phyloP scores from a whole-genome alignment of 2,797 vertebrate species.

The Channallabes apus region DNA sequence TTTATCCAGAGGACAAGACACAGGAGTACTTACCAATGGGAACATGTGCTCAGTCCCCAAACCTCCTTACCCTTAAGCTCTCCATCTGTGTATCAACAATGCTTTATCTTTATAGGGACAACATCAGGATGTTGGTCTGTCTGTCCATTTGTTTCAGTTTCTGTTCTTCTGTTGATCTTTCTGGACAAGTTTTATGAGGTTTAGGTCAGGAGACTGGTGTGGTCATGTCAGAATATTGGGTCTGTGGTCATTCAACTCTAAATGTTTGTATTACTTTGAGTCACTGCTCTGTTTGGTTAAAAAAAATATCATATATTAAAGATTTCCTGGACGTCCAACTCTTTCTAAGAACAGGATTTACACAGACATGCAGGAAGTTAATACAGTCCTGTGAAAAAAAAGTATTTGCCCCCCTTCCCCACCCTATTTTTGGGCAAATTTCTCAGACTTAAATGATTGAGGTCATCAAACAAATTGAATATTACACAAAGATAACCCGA shows the following conservation, averaged over 20 bases:
- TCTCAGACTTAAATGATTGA: too few relatives aligned
- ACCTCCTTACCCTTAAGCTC: slow-evolving; percentile 68
- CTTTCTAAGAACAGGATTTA: neutral
- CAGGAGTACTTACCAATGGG: slow-evolving; percentile 63
- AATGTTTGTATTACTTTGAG: neutral
- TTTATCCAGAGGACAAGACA: slow-evolving; percentile 62
- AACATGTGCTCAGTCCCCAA: slow-evolving; percentile 66
- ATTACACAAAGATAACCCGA: too few relatives aligned
- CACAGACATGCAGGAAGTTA: too few relatives aligned
- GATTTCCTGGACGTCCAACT: neutral
- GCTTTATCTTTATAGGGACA: slow-evolving; percentile 62
- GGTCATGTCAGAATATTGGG: neutral
- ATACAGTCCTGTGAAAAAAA: too few relatives aligned
- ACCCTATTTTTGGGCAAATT: too few relatives aligned
- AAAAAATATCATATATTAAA: neutral
- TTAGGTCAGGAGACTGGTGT: neutral
- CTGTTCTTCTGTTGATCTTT: neutral
- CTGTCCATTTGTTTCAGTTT: neutral
- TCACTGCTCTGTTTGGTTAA: neutral
- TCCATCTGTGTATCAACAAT: slow-evolving; percentile 67
- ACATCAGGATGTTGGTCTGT: neutral
- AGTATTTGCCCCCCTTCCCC: too few relatives aligned
- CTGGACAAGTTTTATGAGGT: too few relatives aligned
- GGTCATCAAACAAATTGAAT: too few relatives aligned
- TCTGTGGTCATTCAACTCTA: neutral